Evolutionary conservation across 2,888 invertebrate species (phyloP), one percentile per base, ranked within the genome.

Genomic region (Drosophila neotestacea): DNA sequence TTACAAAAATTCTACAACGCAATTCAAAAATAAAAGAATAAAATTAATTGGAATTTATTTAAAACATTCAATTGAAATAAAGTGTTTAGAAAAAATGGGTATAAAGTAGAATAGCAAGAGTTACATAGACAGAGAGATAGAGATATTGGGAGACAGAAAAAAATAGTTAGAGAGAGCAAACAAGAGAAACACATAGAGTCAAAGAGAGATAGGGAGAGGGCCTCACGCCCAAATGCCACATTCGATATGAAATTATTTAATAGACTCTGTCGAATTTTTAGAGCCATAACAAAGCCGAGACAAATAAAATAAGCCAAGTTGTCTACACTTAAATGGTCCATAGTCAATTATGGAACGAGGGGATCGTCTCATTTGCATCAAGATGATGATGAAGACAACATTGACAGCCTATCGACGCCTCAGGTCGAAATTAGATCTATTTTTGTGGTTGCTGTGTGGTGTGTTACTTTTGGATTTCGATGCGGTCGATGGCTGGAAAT

Each of bases 291-390:
- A 60, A 42, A 11, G 48, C 28, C 60, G 36, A 67, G 41, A 64
- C 63, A 28, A 46, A 59, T 46, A 22, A 55, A 56, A 39, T 46
- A 36, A 60, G 54, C 41, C 60, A 47, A 60, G 46, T 66, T 58
- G 39, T n/a, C 22, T 46, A 46, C 36, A 42, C n/a, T 22, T 54
- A 38, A 50, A 48, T 54, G 60, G 22, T 66, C 60, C 46, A 63
- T 52, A 62, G 55, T 69, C 79, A 79, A 77, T 79, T 74, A 70
- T 70, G 60, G 65, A 67, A 44, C 32, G 51, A 44, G 16, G 36
- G 13, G 42, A 42, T 34, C 46, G 30, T 13, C 66, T 82, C 82
- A 82, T 85, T 82, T 85, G 75, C 73, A 82, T 85, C 34, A 50
- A 73, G 63, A 70, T 68, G 65, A 65, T 11, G 44, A 42, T 42